Conservation (phyloP, 2,888 invertebrate genomes). For the Himalopsyche tibetana region DNA sequence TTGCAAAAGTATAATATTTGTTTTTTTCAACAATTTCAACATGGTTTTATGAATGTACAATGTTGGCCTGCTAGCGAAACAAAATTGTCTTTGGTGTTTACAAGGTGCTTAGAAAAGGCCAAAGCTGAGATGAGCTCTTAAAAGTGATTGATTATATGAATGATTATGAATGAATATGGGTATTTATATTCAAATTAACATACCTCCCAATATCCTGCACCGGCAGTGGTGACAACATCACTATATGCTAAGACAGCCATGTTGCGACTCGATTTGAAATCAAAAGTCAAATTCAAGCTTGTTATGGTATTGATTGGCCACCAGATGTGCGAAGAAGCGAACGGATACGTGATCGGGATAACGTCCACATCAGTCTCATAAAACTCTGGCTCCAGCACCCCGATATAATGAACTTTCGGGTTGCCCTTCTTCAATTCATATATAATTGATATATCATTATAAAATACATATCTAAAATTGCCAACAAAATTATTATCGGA, state of each 20-base stretch:
- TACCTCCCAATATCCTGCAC: constrained; percentile 93
- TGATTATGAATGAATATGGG: too few relatives aligned
- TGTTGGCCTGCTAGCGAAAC: not conserved
- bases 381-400: constrained; percentile 88
- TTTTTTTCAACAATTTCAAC: too few relatives aligned
- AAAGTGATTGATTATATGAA: too few relatives aligned
- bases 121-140: too few relatives aligned
- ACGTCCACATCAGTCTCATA: constrained; percentile 90
- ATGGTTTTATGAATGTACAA: too few relatives aligned
- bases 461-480: constrained; percentile 93
- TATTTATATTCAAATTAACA: constrained; percentile 66
- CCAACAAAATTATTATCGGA: constrained; percentile 93
- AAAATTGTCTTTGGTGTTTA: too few relatives aligned
- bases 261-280: constrained; percentile 90
- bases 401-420: constrained; percentile 89
- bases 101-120: too few relatives aligned
- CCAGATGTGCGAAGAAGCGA: constrained; percentile 93
- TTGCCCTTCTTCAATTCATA: constrained; percentile 91
- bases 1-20: too few relatives aligned
- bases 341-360: constrained; percentile 94
- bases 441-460: constrained; percentile 93
- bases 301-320: constrained; percentile 88
- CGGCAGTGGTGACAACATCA: constrained; percentile 84
- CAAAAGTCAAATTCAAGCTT: constrained; percentile 87
- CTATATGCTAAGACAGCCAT: constrained; percentile 92